phyloP scores from a whole-genome alignment of 2,888 invertebrate genomes.

The Zootermopsis nevadensis region DNA sequence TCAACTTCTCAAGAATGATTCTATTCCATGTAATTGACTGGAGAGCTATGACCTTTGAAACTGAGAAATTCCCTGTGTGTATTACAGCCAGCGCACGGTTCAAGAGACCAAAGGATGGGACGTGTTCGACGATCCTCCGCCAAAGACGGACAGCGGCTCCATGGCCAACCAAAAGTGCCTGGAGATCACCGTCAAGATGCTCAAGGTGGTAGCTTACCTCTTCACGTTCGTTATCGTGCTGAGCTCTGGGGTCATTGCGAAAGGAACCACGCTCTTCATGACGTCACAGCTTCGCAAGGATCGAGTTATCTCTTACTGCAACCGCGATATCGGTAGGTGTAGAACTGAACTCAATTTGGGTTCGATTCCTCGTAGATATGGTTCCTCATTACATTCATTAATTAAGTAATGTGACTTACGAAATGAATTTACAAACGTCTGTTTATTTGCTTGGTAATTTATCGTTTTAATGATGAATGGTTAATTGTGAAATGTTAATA shows the following conservation, averaged over 20 bases:
- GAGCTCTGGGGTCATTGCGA: constrained; percentile 76
- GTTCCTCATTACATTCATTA: no score
- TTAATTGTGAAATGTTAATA: no score
- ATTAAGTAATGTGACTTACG: no score
- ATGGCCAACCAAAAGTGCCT: constrained; percentile 71
- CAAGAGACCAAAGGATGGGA: constrained; percentile 77
- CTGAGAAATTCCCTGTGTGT: background rate
- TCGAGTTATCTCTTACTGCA: constrained; percentile 71
- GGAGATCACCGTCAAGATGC: constrained; percentile 70
- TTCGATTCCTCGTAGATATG: no score
- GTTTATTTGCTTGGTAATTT: no score
- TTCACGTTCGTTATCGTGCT: constrained; percentile 76
- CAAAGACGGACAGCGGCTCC: constrained; percentile 75
- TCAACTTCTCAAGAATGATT: background rate
- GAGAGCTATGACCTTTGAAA: no score
- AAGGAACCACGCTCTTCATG: constrained; percentile 78
- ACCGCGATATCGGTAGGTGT: constrained; percentile 63
- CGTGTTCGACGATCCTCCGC: constrained; percentile 79
- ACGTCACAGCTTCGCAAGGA: constrained; percentile 74
- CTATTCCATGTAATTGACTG: no score
- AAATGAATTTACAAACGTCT: no score
- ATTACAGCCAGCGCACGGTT: constrained; percentile 64
- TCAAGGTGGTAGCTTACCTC: constrained; percentile 77
- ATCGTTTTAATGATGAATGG: no score
- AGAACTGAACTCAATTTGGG: no score